Base-by-base conservation (phyloP, 2,113 vertebrate genomes). In the mouse (Mus musculus) region DNA sequence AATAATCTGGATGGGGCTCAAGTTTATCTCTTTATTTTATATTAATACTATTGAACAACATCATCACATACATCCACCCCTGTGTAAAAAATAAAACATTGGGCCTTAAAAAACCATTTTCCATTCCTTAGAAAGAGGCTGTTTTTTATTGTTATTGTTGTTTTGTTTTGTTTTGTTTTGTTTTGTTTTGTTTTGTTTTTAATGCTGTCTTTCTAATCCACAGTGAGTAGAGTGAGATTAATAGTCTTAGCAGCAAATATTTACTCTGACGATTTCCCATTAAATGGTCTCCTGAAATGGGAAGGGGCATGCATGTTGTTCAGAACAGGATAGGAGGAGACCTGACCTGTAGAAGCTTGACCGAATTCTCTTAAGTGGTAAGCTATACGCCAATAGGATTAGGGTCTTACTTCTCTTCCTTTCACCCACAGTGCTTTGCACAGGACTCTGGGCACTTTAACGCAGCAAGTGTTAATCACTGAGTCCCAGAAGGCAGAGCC, bases 11-110 rank as follows among this genome's bases (percentile, higher is more conserved):
- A n/a, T 89, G 36, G 33, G 49, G 11, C 69, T 77, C 28, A 78
- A 78, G 54, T 90, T 89, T 26, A 84, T 65, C 16, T 52, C 49
- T 17, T 72, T 8, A 84, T 39, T 92, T 59, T 92, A 56, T 92
- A 84, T 59, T 97, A 19, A 63, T 71, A 84, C 24, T 46, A 33
- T 89, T 81, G 17, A 93, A 91, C 88, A 85, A 61, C 65, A 33
- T 39, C 49, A 78, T 69, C 54, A 49, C 36, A 90, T 26, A 88
- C 20, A 39, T 63, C 69, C 30, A 39, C 33, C 36, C 86, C 75
- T 56, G 36, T 36, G 5, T 49, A 9, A 69, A 80, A 67, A 65
- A 65, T 30, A 65, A 90, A 33, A 10, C 13, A 67, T 52, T 76
- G 14, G 59, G 4, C 39, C 42, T 78, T 80, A 76, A 89, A 94